Percentiles rank a stretch among this genome's conserved stretches.
Conservation (phyloP, 1,140 invertebrate species). For the Ostrea edulis region DNA sequence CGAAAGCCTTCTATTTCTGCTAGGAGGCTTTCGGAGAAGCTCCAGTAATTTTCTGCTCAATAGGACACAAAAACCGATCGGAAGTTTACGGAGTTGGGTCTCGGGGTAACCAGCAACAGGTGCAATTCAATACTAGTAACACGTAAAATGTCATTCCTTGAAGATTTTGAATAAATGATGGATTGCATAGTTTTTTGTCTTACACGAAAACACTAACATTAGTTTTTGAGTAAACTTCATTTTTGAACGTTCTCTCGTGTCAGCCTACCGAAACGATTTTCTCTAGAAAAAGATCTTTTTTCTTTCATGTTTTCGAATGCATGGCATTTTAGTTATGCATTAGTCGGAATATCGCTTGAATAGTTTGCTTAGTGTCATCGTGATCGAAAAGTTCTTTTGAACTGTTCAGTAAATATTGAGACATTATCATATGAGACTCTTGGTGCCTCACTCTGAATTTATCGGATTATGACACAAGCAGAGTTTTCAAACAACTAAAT, state of each 20-base stretch:
- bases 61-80: not conserved
- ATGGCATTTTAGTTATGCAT: not conserved
- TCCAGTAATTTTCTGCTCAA: not conserved
- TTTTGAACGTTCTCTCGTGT: not conserved
- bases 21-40: not conserved
- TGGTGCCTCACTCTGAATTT: not conserved
- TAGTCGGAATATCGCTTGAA: not conserved
- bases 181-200: not conserved
- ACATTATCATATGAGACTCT: not conserved
- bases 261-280: not conserved
- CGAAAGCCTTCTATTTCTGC: not conserved
- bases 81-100: not conserved
- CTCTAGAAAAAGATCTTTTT: too few relatives aligned
- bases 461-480: conserved; percentile 7
- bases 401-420: conserved; percentile 17
- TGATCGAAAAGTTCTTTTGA: conserved; percentile 12
- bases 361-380: not conserved
- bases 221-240: too few relatives aligned
- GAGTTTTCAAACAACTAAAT: conserved; percentile 17
- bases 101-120: not conserved
- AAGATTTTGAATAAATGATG: not conserved
- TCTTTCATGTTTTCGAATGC: not conserved
- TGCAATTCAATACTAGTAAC: not conserved
- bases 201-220: too few relatives aligned
- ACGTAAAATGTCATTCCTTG: not conserved